Evolutionary conservation across 1,140 invertebrate species (phyloP), one percentile per base, ranked within the genome.

Genomic region (Psilanteris sp.): DNA sequence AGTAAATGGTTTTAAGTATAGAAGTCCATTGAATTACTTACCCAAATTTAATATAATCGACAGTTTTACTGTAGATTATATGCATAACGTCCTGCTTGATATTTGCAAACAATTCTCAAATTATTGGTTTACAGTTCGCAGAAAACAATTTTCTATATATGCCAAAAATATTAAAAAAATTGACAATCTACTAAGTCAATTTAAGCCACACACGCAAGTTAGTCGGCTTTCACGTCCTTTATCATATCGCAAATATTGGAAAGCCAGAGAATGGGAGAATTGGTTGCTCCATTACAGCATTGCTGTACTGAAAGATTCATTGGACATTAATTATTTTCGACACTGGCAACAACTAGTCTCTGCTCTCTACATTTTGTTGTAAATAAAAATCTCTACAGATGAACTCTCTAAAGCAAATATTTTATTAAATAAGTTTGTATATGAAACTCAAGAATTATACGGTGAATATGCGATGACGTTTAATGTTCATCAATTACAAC

Each of bases 161-260:
- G 32, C 50, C 9, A n/a, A 18, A 2, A 27, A 74, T 41, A 39
- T 55, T 14, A 32, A 41, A 48, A 18, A 9, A 10, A 48, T 57
- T 24, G 70, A 64, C 44, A 37, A 29, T 29, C 22, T 32, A 5
- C 10, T 31, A 36, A 37, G 0, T 15, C 13, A 62, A 6, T 16
- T 75, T 4, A 68, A 61, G 34, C 46, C 62, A 5, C 54, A 66
- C n/a, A 54, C 1, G 15, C 52, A 64, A 44, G 2, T 77, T 26
- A 29, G 41, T 5, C 16, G 74, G 2, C 18, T 54, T n/a, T 46
- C 66, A 1, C 39, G 67, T 15, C 36, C 57, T 14, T 31, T 77
- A 8, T 77, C 24, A 22, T n/a, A n/a, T n/a, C n/a, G n/a, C n/a
- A n/a, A n/a, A n/a, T n/a, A n/a, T n/a, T n/a, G n/a, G n/a, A n/a